Evolutionary conservation across 1,140 invertebrate genomes (phyloP).

Genomic region (Melitaea cinxia): DNA sequence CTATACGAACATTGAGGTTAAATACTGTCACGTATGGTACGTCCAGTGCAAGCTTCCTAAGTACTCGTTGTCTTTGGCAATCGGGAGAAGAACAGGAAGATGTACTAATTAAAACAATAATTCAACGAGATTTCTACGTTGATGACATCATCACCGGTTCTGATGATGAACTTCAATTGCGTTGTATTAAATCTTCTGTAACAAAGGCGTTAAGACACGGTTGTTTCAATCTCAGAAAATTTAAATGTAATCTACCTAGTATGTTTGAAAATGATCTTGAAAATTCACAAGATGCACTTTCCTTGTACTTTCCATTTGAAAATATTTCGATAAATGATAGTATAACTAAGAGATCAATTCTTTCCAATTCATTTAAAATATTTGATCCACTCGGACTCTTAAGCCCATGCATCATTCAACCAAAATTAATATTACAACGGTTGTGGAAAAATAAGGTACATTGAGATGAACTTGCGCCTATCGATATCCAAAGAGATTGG

Average conservation of each 20-base stretch:
- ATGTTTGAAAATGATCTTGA: constrained; percentile 21
- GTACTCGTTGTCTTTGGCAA: constrained; percentile 52
- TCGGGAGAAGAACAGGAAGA: constrained; percentile 45
- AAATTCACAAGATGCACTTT: constrained; percentile 25
- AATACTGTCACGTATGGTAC: constrained; percentile 53
- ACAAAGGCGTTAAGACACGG: constrained; percentile 3
- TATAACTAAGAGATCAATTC: constrained; percentile 34
- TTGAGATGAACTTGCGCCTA: constrained; percentile 41
- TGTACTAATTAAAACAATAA: constrained; percentile 43
- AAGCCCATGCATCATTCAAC: constrained; percentile 32
- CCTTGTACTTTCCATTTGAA: constrained; percentile 4
- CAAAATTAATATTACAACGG: constrained; percentile 44
- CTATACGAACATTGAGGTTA: constrained; percentile 43
- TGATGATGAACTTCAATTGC: constrained; percentile 33
- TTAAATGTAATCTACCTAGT: constrained; percentile 27
- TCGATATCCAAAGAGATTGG: constrained; percentile 27
- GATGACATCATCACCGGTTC: constrained; percentile 73
- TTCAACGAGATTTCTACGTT: constrained; percentile 70
- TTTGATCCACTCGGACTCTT: constrained; percentile 45
- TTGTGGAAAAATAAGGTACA: constrained; percentile 24
- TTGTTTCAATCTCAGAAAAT: constrained; percentile 33
- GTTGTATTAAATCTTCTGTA: constrained; percentile 8
- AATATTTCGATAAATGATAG: constrained; percentile 22
- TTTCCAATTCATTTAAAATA: constrained; percentile 44
- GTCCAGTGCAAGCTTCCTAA: constrained; percentile 57